Evolutionary conservation across 2,113 vertebrate species (phyloP).

Genomic region (Collichthys lucidus): DNA sequence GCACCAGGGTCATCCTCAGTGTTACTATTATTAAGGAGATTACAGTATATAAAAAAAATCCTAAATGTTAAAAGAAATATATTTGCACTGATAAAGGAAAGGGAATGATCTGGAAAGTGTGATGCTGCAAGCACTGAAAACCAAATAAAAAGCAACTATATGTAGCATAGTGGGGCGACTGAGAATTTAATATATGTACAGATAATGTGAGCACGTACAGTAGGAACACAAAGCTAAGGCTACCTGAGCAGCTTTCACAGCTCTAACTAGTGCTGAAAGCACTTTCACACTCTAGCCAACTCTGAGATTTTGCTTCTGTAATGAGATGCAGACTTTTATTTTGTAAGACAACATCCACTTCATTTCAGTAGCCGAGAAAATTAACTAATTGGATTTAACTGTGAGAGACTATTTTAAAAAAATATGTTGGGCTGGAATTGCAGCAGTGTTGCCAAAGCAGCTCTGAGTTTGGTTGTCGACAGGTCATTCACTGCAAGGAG

Average conservation of each 20-base stretch:
- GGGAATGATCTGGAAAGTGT: conserved; percentile 71
- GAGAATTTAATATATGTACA: conserved; percentile 82
- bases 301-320: conserved; percentile 54
- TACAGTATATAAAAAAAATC: conserved; percentile 35
- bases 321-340: conserved; percentile 19
- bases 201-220: conserved; percentile 36
- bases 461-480: conserved; percentile 8
- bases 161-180: conserved; percentile 79
- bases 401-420: conserved; percentile 28
- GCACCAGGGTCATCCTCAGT: conserved; percentile 47
- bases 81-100: conserved; percentile 82
- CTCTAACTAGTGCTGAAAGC: conserved; percentile 58
- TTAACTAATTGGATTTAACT: conserved; percentile 38
- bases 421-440: conserved; percentile 12
- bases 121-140: conserved; percentile 83
- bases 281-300: conserved; percentile 55
- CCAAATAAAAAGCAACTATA: conserved; percentile 84
- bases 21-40: conserved; percentile 62
- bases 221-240: conserved; percentile 40
- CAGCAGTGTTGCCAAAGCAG: conserved; percentile 65
- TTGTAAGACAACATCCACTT: not conserved
- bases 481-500: not conserved
- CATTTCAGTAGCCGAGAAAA: conserved; percentile 27
- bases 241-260: conserved; percentile 37
- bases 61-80: conserved; percentile 39